Conservation (phyloP, 2,113 vertebrate genomes). For the Scytalopus superciliaris region DNA sequence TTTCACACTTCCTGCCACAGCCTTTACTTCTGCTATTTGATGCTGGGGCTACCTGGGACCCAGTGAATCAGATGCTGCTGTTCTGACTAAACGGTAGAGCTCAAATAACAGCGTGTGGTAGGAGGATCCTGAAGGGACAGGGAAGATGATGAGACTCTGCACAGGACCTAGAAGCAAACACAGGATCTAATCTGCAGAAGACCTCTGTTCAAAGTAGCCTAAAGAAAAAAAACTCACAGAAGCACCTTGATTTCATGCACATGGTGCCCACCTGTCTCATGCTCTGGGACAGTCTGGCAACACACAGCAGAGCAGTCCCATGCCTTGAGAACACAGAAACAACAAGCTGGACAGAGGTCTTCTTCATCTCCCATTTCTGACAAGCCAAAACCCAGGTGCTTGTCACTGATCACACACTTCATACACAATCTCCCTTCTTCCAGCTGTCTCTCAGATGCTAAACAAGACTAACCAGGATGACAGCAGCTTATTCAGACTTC, state of each 20-base stretch:
- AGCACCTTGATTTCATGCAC: not conserved
- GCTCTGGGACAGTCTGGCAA: not conserved
- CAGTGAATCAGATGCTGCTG: not conserved
- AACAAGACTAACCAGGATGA: not conserved
- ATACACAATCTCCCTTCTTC: not conserved
- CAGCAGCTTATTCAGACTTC: not conserved
- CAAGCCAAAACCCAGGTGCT: not conserved
- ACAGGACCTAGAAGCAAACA: not conserved
- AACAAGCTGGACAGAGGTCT: not conserved
- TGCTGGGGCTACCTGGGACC: not conserved
- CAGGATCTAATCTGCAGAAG: not conserved
- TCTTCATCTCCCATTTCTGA: not conserved
- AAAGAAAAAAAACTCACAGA: not conserved
- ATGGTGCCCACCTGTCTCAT: not conserved
- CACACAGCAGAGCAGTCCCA: not conserved
- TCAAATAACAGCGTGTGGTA: not conserved
- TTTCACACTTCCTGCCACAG: not conserved
- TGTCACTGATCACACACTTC: not conserved
- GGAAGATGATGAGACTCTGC: not conserved
- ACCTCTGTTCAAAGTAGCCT: not conserved
- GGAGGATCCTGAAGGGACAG: not conserved
- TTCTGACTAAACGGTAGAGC: not conserved
- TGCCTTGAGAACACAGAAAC: not conserved
- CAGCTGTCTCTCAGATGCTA: not conserved
- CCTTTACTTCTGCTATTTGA: not conserved